These are phyloP conservation scores for Agriotes lineatus DNA, from an alignment of 2,888 invertebrate genomes.

Conservation along the genomic window DNA sequence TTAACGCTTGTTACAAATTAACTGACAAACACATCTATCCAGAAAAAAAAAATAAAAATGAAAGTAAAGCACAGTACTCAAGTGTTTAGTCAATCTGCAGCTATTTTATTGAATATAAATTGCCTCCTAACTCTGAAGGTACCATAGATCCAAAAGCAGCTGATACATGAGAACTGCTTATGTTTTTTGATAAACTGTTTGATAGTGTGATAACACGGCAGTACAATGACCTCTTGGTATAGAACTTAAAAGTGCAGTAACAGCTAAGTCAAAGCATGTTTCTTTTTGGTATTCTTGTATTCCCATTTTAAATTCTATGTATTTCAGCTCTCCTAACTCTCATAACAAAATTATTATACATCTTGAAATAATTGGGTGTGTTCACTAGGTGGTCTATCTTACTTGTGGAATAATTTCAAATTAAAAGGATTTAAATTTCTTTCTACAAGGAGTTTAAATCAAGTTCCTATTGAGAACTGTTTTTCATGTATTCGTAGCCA, in stretches of 20 bases:
- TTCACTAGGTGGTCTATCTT: background rate
- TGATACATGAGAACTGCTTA: background rate
- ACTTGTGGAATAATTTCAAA: background rate
- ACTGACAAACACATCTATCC: too few relatives aligned
- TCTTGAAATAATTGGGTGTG: conserved; percentile 1
- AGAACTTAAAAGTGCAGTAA: too few relatives aligned
- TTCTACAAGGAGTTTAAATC: background rate
- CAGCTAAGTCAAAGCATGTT: too few relatives aligned
- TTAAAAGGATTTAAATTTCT: background rate
- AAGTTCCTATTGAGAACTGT: conserved; percentile 24
- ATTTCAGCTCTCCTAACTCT: too few relatives aligned
- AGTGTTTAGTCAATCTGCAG: background rate
- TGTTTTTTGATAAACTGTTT: background rate
- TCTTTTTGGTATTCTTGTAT: too few relatives aligned
- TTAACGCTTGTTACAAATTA: too few relatives aligned
- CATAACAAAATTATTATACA: background rate
- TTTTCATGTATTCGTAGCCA: conserved; percentile 10
- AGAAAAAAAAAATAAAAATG: too few relatives aligned
- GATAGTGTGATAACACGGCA: background rate
- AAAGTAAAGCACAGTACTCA: background rate
- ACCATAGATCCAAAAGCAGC: background rate
- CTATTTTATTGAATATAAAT: background rate
- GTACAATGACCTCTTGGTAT: background rate
- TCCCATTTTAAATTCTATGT: too few relatives aligned
- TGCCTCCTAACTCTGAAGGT: background rate